Evolutionary conservation across 2,797 vertebrate species (phyloP).

Genomic region (Cirrhinus molitorella): DNA sequence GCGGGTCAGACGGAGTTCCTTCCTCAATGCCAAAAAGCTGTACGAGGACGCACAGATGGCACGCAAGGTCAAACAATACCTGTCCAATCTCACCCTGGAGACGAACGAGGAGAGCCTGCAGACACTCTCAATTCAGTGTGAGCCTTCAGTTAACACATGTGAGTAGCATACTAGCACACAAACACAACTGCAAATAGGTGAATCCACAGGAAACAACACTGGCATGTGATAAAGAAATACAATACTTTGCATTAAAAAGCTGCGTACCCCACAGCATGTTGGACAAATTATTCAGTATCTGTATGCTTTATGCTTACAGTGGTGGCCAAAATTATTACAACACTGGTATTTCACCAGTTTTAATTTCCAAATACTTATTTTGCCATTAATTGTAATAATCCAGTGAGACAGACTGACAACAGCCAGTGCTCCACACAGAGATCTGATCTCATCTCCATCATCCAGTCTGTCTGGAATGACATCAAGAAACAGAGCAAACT

Average conservation of each 20-base stretch:
- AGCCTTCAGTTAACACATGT: conserved; percentile 95
- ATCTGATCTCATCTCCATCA: no score
- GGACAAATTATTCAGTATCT: no score
- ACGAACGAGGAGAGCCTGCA: conserved; percentile 97
- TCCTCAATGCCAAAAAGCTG: conserved; percentile 98
- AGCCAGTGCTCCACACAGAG: no score
- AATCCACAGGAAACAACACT: not conserved
- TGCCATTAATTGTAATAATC: no score
- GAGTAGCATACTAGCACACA: conserved; percentile 68
- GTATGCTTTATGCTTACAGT: no score
- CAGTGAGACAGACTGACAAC: no score
- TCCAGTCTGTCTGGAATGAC: no score
- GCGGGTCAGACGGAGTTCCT: conserved; percentile 95
- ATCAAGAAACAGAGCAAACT: no score
- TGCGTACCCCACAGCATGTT: not conserved
- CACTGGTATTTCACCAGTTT: no score
- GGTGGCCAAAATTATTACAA: no score
- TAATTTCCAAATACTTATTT: no score
- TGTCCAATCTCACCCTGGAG: conserved; percentile 93
- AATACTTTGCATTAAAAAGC: no score
- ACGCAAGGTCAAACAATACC: conserved; percentile 95
- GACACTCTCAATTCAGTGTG: conserved; percentile 93
- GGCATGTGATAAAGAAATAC: not conserved
- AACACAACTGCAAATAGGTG: not conserved
- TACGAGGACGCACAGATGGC: conserved; percentile 99